Conservation (phyloP, 2,888 invertebrate species). For the Protodeltote pygarga region DNA sequence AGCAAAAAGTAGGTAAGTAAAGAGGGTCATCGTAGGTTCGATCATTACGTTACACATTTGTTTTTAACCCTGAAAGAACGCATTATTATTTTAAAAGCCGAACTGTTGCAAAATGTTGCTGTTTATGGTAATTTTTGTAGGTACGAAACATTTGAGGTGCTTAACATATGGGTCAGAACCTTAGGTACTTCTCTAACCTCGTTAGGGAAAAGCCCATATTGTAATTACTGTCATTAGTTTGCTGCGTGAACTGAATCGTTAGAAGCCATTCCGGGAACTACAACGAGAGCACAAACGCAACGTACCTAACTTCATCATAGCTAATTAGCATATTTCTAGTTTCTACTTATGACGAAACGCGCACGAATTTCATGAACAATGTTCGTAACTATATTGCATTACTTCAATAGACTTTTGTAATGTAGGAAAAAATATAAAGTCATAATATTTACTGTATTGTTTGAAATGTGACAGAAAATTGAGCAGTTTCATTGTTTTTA, state of each 20-base stretch:
- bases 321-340: slow-evolving; percentile 1
- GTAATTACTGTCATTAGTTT: slow-evolving; percentile 16
- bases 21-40: too few species aligned
- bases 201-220: slow-evolving; percentile 14
- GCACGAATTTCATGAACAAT: slow-evolving; percentile 19
- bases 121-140: too few species aligned
- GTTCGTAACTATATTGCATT: too few species aligned
- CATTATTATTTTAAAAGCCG: too few species aligned
- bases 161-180: slow-evolving; percentile 7
- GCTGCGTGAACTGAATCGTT: slow-evolving; percentile 18
- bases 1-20: too few species aligned
- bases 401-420: slow-evolving; percentile 8
- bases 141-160: too few species aligned
- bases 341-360: slow-evolving; percentile 29
- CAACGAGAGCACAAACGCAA: slow-evolving; percentile 23
- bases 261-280: slow-evolving; percentile 35
- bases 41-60: too few species aligned
- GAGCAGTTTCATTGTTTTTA: slow-evolving; percentile 37
- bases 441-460: slow-evolving; percentile 18
- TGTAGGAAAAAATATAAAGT: slow-evolving; percentile 5
- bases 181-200: not conserved
- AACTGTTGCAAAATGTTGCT: too few species aligned
- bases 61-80: too few species aligned
- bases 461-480: slow-evolving; percentile 13
- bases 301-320: too few species aligned